phyloP scores from a whole-genome alignment of 2,113 vertebrate genomes.

The mouse (Mus musculus) region GRCm39 chr1:123571501-123572000 shows the following conservation, averaged over 20 bases:
- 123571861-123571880: neutral
- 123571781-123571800: neutral
- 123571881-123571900: neutral
- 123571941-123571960: neutral
- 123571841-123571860: neutral
- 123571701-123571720: neutral
- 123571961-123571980: neutral
- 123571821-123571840: neutral
- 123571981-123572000: neutral
- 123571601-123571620: neutral
- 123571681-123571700: neutral
- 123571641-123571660: neutral
- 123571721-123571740: neutral
- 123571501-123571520: neutral
- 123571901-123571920: neutral
- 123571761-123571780: neutral
- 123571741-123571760: no score
- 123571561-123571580: neutral
- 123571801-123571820: neutral
- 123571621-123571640: neutral
- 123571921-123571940: neutral
- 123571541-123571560: slow-evolving; percentile 10
- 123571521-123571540: neutral
- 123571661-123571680: neutral
- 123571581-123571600: neutral